These are phyloP conservation scores for Diacarnus erythraeanus DNA, from an alignment of 37 sponge, comb jelly and placozoan species.

Conservation along the genomic window DNA sequence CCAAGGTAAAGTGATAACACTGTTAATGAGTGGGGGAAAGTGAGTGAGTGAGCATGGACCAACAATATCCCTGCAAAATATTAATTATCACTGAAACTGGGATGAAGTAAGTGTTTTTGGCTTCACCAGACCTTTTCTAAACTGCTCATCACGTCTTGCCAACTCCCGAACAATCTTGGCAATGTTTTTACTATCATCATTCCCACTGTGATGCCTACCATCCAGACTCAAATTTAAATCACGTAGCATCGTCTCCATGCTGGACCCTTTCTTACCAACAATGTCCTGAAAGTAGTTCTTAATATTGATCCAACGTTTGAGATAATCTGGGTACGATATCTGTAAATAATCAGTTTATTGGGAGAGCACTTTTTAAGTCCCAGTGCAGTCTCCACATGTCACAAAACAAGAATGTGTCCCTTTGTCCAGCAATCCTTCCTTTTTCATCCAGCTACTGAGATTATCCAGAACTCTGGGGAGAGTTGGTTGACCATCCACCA, in stretches of 20 bases:
- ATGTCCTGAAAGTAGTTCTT: constrained; percentile 55
- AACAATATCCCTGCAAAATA: too few species aligned
- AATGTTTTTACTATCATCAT: constrained; percentile 84
- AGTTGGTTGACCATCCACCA: constrained; percentile 68
- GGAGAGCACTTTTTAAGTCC: constrained; percentile 79
- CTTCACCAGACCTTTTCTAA: constrained; percentile 20
- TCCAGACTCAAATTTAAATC: constrained; percentile 47
- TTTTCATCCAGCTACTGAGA: constrained; percentile 64
- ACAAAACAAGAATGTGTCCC: constrained; percentile 62
- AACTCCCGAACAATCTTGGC: constrained; percentile 58
- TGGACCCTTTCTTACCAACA: constrained; percentile 27
- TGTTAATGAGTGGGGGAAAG: too few species aligned
- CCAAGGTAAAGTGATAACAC: too few species aligned
- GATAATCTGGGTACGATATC: constrained; percentile 43
- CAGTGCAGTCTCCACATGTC: constrained; percentile 88
- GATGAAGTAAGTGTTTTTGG: too few species aligned
- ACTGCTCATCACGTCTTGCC: background rate
- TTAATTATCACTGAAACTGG: too few species aligned
- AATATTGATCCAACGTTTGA: constrained; percentile 76
- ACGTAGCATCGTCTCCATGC: constrained; percentile 70
- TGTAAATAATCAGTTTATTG: constrained; percentile 56
- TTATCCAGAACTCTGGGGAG: constrained; percentile 33
- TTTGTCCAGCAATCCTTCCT: constrained; percentile 49
- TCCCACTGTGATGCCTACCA: constrained; percentile 84
- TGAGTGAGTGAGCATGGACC: too few species aligned